A percentile compares a stretch with the other conserved stretches of the same genome.
phyloP scores from a whole-genome alignment of 2,113 vertebrate genomes.

The Anthoscopus minutus region DNA sequence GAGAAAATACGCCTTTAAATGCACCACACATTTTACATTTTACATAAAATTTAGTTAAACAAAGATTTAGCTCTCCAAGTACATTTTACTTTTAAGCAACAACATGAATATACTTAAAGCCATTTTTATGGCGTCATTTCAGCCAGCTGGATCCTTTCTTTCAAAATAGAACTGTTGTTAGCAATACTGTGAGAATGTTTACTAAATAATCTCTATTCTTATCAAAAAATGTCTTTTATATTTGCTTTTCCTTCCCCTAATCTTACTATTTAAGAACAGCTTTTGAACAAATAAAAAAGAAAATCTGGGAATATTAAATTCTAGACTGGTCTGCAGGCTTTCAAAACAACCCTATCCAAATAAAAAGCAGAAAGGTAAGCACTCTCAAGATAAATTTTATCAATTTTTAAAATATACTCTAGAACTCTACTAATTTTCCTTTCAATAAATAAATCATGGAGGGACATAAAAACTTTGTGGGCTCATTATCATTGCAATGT shows the following conservation, averaged over 20 bases:
- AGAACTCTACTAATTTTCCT: background rate
- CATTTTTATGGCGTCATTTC: background rate
- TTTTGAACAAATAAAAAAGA: background rate
- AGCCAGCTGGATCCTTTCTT: background rate
- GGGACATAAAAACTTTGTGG: background rate
- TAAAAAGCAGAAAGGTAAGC: background rate
- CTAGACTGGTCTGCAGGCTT: background rate
- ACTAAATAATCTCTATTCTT: slow-evolving; percentile 5
- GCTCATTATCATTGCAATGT: background rate
- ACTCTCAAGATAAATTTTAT: background rate
- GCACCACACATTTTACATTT: background rate
- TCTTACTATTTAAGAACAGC: slow-evolving; percentile 1
- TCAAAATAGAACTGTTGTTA: background rate
- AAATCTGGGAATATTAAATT: background rate
- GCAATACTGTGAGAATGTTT: background rate
- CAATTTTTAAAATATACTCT: background rate
- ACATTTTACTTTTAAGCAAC: background rate
- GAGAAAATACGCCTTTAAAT: background rate
- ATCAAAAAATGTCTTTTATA: slow-evolving; percentile 21
- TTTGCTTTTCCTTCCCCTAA: background rate
- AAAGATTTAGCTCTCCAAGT: background rate
- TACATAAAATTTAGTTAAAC: background rate
- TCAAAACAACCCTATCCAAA: background rate
- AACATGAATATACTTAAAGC: background rate
- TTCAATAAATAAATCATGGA: background rate